phyloP scores from a whole-genome alignment of 2,797 vertebrate genomes.

The Tenualosa ilisha region DNA sequence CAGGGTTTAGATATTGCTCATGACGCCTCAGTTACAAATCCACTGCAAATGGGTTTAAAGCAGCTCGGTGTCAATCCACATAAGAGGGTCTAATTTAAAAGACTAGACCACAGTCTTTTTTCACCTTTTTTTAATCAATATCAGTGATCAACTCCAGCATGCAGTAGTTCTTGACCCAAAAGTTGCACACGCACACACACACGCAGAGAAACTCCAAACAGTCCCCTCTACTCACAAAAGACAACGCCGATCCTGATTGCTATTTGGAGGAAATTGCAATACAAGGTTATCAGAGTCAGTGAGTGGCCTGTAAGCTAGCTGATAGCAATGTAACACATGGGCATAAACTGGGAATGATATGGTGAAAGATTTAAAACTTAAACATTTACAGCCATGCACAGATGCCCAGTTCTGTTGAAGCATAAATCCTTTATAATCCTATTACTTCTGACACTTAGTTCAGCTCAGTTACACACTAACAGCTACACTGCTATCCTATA shows the following conservation, averaged over 20 bases:
- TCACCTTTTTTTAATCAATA: constrained; percentile 41
- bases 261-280: constrained; percentile 51
- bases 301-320: not conserved
- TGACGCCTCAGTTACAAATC: constrained; percentile 40
- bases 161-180: constrained; percentile 58
- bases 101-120: constrained; percentile 38
- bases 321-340: not conserved
- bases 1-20: constrained; percentile 39
- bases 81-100: constrained; percentile 50
- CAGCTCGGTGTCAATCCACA: constrained; percentile 29
- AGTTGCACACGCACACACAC: constrained; percentile 36
- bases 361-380: not conserved
- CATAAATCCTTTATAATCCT: constrained; percentile 3
- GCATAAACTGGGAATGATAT: not conserved
- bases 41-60: constrained; percentile 34
- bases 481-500: not conserved
- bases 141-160: constrained; percentile 49
- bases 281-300: constrained; percentile 26
- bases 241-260: constrained; percentile 67
- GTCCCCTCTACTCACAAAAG: constrained; percentile 69
- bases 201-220: constrained; percentile 41
- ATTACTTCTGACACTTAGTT: not conserved
- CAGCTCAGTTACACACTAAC: not conserved
- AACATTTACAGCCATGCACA: not conserved
- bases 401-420: not conserved